These are phyloP conservation scores for Mizuhopecten yessoensis DNA, from an alignment of 1,140 invertebrate species.

Conservation along the genomic window DNA sequence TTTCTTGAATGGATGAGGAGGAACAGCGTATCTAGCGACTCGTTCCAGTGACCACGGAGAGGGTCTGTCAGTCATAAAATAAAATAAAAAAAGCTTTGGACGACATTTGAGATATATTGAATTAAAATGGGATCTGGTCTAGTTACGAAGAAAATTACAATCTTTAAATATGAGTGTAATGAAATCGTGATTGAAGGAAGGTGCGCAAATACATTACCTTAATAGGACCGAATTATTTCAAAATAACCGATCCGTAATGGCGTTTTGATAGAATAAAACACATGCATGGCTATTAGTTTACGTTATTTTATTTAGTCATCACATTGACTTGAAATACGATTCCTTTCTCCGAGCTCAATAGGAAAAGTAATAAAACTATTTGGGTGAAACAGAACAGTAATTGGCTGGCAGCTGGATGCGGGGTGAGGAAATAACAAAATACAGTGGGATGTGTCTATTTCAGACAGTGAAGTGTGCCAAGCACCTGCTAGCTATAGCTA, in stretches of 20 bases:
- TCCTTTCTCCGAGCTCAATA: not conserved
- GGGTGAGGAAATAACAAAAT: not conserved
- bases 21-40: not conserved
- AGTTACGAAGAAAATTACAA: not conserved
- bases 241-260: not conserved
- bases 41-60: not conserved
- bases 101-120: constrained; percentile 7
- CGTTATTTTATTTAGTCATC: not conserved
- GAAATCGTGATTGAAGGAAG: not conserved
- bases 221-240: not conserved
- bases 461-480: not conserved
- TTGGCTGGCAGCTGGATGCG: not conserved
- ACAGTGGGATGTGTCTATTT: not conserved
- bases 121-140: not conserved
- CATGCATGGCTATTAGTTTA: not conserved
- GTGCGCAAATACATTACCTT: not conserved
- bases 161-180: not conserved
- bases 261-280: not conserved
- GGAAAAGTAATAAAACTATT: constrained; percentile 3
- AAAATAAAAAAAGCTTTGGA: not conserved
- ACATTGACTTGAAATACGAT: not conserved
- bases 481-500: not conserved
- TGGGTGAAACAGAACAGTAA: not conserved
- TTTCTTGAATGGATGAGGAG: not conserved
- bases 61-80: not conserved